phyloP scores from a whole-genome alignment of 2,888 invertebrate species.

The Morinoia aosen region DNA sequence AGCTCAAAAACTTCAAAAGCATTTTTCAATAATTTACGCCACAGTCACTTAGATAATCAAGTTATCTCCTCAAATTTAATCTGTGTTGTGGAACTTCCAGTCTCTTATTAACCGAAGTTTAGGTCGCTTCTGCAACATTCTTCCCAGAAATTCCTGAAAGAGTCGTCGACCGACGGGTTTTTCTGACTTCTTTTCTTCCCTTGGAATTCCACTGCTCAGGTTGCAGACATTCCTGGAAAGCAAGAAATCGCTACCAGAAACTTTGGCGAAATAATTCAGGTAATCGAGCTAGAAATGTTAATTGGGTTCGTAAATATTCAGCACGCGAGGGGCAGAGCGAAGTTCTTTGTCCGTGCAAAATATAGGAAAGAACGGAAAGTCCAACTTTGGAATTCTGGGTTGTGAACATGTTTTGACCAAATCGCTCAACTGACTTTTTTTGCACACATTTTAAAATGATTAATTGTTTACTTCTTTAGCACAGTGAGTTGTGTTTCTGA shows the following conservation, averaged over 20 bases:
- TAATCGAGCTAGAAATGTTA: conserved; percentile 47
- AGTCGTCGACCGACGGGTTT: not conserved
- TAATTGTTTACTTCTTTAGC: too few species aligned
- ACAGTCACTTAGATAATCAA: not conserved
- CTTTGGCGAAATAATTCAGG: not conserved
- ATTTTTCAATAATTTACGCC: not conserved
- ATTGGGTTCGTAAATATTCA: not conserved
- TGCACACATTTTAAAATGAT: not conserved
- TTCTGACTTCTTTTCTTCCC: conserved; percentile 18
- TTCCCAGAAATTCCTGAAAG: not conserved
- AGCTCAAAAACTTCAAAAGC: too few species aligned
- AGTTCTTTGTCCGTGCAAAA: not conserved
- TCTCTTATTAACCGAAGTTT: not conserved
- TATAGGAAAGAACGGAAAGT: not conserved
- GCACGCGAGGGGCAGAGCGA: not conserved
- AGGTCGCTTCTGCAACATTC: conserved; percentile 32
- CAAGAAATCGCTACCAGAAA: conserved; percentile 28
- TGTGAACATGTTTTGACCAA: not conserved
- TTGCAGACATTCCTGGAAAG: conserved; percentile 46
- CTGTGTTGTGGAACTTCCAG: not conserved
- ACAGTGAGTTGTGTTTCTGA: too few species aligned
- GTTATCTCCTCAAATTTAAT: not conserved
- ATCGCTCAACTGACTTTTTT: not conserved
- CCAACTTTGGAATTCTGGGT: not conserved
- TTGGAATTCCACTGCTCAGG: not conserved